These are phyloP conservation scores for Hycleus phaleratus DNA, from an alignment of 1,140 invertebrate species.

Conservation along the genomic window DNA sequence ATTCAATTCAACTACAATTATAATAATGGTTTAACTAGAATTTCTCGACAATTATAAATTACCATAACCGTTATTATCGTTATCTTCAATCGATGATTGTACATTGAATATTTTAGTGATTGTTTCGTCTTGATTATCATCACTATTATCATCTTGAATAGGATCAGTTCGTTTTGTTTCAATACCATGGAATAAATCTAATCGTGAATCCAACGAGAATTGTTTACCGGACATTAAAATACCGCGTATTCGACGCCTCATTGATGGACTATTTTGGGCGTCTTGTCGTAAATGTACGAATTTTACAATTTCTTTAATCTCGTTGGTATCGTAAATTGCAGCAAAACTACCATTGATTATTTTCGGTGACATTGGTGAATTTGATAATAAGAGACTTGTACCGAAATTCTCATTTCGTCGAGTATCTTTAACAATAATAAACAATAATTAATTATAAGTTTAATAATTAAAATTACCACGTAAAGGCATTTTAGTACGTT, in stretches of 20 bases:
- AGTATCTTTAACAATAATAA: conserved; percentile 53
- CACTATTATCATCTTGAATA: conserved; percentile 40
- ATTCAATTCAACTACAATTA: conserved; percentile 4
- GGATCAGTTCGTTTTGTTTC: conserved; percentile 29
- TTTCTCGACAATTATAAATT: conserved; percentile 8
- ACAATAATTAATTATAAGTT: not conserved
- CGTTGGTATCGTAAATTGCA: conserved; percentile 85
- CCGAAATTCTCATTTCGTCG: conserved; percentile 80
- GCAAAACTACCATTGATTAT: conserved; percentile 95
- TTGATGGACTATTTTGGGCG: conserved; percentile 70
- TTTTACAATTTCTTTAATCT: conserved; percentile 69
- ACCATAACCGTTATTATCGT: conserved; percentile 24
- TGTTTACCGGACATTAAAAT: conserved; percentile 84
- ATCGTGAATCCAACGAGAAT: conserved; percentile 83
- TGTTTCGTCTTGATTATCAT: not conserved
- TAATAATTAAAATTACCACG: not conserved
- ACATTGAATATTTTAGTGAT: no score
- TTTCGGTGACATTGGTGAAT: conserved; percentile 94
- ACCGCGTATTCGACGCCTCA: conserved; percentile 74
- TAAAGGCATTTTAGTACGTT: conserved; percentile 51
- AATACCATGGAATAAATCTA: conserved; percentile 76
- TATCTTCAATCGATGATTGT: conserved; percentile 24
- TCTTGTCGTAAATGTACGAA: conserved; percentile 59
- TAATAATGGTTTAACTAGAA: conserved; percentile 16
- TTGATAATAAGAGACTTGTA: conserved; percentile 84